Base-by-base conservation (phyloP, 2,797 vertebrate species). In the Chrosomus eos region DNA sequence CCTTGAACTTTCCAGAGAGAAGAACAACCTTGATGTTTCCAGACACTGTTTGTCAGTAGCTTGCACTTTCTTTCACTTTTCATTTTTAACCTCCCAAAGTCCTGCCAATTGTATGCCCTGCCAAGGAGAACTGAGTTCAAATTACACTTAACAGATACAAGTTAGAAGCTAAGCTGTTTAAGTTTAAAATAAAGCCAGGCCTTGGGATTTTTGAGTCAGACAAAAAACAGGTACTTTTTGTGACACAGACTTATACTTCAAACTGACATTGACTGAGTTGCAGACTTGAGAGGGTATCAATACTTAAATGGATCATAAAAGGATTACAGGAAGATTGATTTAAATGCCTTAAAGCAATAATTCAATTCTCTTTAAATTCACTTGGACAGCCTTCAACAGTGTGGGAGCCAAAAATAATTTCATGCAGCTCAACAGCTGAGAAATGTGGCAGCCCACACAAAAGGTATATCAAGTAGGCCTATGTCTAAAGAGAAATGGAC, bases 311-410 rank as follows among this genome's bases (percentile, higher is more conserved):
- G 43, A 64, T 64, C 70, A 82, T 48, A 73, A 48, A 21, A 64
- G 40, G 7, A 72, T 72, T 60, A 68, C 48, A 79, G 33, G 58
- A 36, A n/a, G 28, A 67, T 48, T 40, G 40, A 84, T 70, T 79
- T 70, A 81, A 82, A 86, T 70, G 62, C 67, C 73, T 75, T 60
- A 78, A 75, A 82, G 23, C 38, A 19, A 77, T 84, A 73, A 84
- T 67, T 70, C 36, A 67, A 33, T 72, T 82, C 19, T 45, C 78
- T 78, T 73, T 19, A 18, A 38, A 86, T 9, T 79, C 73, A 43
- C 36, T 77, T 16, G 4, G 72, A 88, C 43, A 60, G 14, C 58
- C 60, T 84, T 62, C 67, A 33, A 72, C 66, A 66, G 13, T 19
- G 70, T 18, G 26, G 31, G 23, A 58, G 68, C 28, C 62, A 48